Percentiles rank a stretch among this genome's conserved stretches.
Evolutionary conservation across 2,888 invertebrate species (phyloP).

Genomic region (Parnassius smintheus): DNA sequence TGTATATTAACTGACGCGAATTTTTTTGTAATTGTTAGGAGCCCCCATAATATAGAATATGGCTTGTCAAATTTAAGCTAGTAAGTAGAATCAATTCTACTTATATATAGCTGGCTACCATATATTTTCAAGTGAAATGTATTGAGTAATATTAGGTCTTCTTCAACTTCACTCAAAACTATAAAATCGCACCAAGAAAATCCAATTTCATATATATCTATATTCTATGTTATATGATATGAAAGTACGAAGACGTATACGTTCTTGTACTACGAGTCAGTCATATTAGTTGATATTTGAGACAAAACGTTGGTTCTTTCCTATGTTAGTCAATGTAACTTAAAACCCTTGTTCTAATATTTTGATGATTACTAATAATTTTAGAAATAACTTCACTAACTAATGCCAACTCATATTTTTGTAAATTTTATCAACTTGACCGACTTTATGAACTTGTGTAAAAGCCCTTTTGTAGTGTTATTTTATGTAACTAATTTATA

Average conservation of each 20-base stretch:
- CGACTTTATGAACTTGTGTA: too few relatives aligned
- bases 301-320: slow-evolving; percentile 1
- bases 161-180: slow-evolving; percentile 1
- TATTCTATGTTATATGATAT: slow-evolving; percentile 34
- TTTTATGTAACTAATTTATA: too few relatives aligned
- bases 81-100: too few relatives aligned
- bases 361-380: too few relatives aligned
- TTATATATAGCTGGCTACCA: too few relatives aligned
- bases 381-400: too few relatives aligned
- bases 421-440: too few relatives aligned
- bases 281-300: slow-evolving; percentile 30
- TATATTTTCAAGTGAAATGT: too few relatives aligned
- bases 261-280: slow-evolving; percentile 45
- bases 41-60: neutral
- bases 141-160: neutral
- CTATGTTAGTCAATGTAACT: neutral
- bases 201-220: slow-evolving; percentile 9
- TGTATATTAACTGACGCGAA: slow-evolving; percentile 8
- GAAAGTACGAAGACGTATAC: slow-evolving; percentile 44
- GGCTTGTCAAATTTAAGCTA: too few relatives aligned
- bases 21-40: neutral
- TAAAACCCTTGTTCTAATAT: too few relatives aligned
- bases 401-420: too few relatives aligned
- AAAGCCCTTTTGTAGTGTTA: too few relatives aligned
- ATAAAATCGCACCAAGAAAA: neutral